Base-by-base conservation (phyloP, 2,797 vertebrate genomes). In the Hippoglossus hippoglossus region DNA sequence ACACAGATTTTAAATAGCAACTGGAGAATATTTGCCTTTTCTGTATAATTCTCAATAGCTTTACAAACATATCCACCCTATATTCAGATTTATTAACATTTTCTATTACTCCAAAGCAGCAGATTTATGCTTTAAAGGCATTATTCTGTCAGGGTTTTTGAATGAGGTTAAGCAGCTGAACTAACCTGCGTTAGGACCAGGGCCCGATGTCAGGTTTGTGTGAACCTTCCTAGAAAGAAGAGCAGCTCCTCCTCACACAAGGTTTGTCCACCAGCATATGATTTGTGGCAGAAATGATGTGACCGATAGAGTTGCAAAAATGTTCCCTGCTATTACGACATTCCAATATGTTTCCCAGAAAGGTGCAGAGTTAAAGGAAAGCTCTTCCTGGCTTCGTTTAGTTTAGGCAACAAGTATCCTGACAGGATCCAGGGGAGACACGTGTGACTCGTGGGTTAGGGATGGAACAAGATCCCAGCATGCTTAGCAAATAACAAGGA, bases 391-490 rank as follows among this genome's bases (percentile, higher is more conserved):
- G 34, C 24, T 41, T 51, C 0, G 5, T 25, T 57, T 22, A 9
- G 6, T 22, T 15, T 4, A 46, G 7, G 34, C 74, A 53, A 47
- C 41, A 5, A 28, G 28, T 24, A 3, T 15, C n/a, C 4, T 54
- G 2, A 0, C n/a, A 31, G 18, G 24, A 26, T 18, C 55, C 41
- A 63, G 44, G 44, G 44, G 44, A 12, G 36, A 39, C 25, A 6
- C 10, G 8, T 31, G 1, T 61, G 12, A 61, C 46, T 11, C 52
- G 22, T 67, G 2, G 1, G 63, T 50, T 13, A 10, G 31, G 49
- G 28, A n/a, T 74, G 81, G 60, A 78, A 87, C 11, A 56, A 58
- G 85, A 89, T 80, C 75, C 73, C n/a, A 51, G 61, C 75, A 28
- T 39, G 69, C 56, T 85, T 80, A 79, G 85, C 74, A 83, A 78